phyloP scores from a whole-genome alignment of 2,888 invertebrate genomes.

The Caenorhabditis sp. region DNA sequence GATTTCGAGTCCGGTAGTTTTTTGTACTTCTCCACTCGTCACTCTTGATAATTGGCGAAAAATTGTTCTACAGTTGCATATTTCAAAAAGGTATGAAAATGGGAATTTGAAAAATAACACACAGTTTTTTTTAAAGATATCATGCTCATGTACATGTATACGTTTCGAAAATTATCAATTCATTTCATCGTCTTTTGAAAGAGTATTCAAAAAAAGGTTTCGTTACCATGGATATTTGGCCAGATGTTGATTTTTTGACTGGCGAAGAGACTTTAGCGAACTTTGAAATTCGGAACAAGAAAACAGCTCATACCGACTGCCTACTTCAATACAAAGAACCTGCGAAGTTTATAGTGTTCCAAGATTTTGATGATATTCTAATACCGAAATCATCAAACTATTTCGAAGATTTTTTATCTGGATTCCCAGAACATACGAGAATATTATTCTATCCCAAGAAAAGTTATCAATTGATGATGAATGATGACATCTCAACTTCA shows the following conservation, averaged over 20 bases:
- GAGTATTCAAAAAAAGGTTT: conserved; percentile 5
- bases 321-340: conserved; percentile 18
- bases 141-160: conserved; percentile 16
- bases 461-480: background rate
- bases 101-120: background rate
- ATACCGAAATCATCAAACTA: conserved; percentile 2
- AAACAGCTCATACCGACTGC: conserved; percentile 10
- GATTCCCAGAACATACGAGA: too few relatives aligned
- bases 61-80: conserved; percentile 10
- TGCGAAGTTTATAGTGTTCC: conserved; percentile 12
- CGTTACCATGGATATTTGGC: conserved; percentile 9
- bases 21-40: conserved; percentile 15
- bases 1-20: conserved; percentile 6
- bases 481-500: background rate
- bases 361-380: conserved; percentile 16
- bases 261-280: conserved; percentile 6
- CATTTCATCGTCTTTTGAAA: conserved; percentile 6
- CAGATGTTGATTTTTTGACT: background rate
- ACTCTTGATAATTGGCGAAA: conserved; percentile 18
- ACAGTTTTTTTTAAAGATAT: background rate
- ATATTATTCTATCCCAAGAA: background rate
- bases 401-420: background rate
- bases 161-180: conserved; percentile 6
- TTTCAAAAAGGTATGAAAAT: background rate
- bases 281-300: background rate